Evolutionary conservation across 2,113 vertebrate species (phyloP).

Genomic region (Rostratula benghalensis): DNA sequence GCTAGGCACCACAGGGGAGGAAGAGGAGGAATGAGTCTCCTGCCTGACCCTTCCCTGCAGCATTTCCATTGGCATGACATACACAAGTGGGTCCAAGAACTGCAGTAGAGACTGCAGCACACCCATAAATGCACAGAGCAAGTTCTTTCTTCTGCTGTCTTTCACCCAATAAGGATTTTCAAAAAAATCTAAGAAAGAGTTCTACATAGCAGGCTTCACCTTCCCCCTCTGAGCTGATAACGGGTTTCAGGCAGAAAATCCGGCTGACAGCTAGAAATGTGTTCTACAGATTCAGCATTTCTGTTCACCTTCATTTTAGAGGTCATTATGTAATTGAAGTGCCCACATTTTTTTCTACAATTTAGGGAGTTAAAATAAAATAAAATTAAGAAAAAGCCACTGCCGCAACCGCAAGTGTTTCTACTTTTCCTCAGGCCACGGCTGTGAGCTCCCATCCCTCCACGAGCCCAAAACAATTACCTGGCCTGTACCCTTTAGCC

Average conservation of each 20-base stretch:
- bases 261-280: not conserved
- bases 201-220: not conserved
- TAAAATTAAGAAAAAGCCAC: not conserved
- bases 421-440: not conserved
- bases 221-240: not conserved
- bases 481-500: not conserved
- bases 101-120: not conserved
- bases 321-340: not conserved
- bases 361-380: not conserved
- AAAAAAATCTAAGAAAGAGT: not conserved
- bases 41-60: not conserved
- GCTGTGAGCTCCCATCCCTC: not conserved
- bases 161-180: not conserved
- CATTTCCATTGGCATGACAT: fast-evolving
- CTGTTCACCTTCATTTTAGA: not conserved
- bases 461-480: not conserved
- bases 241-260: not conserved
- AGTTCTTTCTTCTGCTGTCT: not conserved
- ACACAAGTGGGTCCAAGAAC: fast-evolving
- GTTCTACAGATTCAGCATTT: not conserved
- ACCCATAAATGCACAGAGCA: not conserved
- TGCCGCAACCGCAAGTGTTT: not conserved
- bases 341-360: not conserved
- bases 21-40: not conserved
- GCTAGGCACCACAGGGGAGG: not conserved